phyloP scores from a whole-genome alignment of 2,888 invertebrate genomes.

The Leptopterna dolabrata region DNA sequence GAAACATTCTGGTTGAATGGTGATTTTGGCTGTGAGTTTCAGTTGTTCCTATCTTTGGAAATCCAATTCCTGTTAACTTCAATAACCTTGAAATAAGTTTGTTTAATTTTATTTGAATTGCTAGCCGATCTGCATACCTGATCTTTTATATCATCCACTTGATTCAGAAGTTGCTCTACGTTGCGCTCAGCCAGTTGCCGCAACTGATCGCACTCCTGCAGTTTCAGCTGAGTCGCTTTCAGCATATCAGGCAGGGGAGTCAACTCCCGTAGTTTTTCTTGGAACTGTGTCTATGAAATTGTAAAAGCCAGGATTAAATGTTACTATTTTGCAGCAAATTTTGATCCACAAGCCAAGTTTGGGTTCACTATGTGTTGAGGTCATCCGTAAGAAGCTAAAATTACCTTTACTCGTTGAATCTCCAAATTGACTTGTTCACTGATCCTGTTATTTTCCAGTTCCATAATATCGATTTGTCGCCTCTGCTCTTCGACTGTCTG shows the following conservation, averaged over 20 bases:
- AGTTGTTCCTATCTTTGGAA: no score
- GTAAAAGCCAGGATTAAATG: not conserved
- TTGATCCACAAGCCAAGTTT: no score
- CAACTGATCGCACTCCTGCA: constrained; percentile 77
- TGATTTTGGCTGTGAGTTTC: no score
- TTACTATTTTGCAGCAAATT: not conserved
- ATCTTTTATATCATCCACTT: constrained; percentile 74
- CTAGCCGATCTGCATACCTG: constrained; percentile 67
- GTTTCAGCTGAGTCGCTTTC: constrained; percentile 75
- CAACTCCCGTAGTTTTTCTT: constrained; percentile 78
- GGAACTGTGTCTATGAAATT: constrained; percentile 71
- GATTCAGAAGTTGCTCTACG: constrained; percentile 75
- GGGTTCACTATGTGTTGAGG: no score
- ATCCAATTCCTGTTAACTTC: no score
- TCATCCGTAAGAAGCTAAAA: no score
- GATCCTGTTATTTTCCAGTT: constrained; percentile 77
- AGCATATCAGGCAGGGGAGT: constrained; percentile 77
- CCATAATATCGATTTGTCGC: constrained; percentile 77
- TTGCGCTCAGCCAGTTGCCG: constrained; percentile 76
- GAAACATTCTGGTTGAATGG: no score
- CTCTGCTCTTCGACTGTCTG: constrained; percentile 78
- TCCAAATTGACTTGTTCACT: constrained; percentile 79
- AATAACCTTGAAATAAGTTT: no score
- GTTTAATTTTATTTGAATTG: no score
- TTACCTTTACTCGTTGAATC: constrained; percentile 75